Base-by-base conservation (phyloP, 2,888 invertebrate genomes). In the Pristionchus arcanus region DNA sequence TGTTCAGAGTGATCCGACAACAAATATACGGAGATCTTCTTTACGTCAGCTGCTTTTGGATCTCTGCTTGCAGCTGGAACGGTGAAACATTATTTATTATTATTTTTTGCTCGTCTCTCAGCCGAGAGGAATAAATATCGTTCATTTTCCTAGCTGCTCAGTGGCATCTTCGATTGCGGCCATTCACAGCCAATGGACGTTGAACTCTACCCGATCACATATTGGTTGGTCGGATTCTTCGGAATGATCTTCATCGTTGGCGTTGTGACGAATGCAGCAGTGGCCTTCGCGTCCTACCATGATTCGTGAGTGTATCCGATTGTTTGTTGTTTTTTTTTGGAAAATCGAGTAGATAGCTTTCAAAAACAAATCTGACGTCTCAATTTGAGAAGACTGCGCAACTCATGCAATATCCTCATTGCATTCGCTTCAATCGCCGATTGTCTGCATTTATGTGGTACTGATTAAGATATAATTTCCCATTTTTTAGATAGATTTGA, bases 331-430 rank as follows among this genome's bases (percentile, higher is more conserved):
- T n/a, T n/a, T n/a, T n/a, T 5, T 21, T 25, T 63, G 1, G 9
- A 3, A 11, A 25, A 25, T 25, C 4, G 1, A 25, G 63, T n/a
- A 25, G 0, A n/a, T n/a, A 19, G n/a, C n/a, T 21, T n/a, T n/a
- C n/a, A 1, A n/a, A n/a, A 21, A 63, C 4, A 63, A 63, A 34
- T 31, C 16, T 31, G 68, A 71, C 37, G 7, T 74, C 37, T 74
- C 68, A 11, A 31, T 74, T 74, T 74, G 74, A 74, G 74, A 74
- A 74, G 74, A 25, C 74, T 74, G 31, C 74, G 74, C 74, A 74
- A 74, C 25, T 34, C 74, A 37, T 74, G 74, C 37, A 74, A 74
- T 9, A 74, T 74, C 74, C 74, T 74, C 21, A 74, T 74, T 21
- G 74, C 74, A 37, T 34, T 74, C 37, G 74, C 74, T 9, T 37